A percentile compares a stretch with the other conserved stretches of the same genome.
Conservation (phyloP, 2,113 vertebrate species). For the Silurus glanis region DNA sequence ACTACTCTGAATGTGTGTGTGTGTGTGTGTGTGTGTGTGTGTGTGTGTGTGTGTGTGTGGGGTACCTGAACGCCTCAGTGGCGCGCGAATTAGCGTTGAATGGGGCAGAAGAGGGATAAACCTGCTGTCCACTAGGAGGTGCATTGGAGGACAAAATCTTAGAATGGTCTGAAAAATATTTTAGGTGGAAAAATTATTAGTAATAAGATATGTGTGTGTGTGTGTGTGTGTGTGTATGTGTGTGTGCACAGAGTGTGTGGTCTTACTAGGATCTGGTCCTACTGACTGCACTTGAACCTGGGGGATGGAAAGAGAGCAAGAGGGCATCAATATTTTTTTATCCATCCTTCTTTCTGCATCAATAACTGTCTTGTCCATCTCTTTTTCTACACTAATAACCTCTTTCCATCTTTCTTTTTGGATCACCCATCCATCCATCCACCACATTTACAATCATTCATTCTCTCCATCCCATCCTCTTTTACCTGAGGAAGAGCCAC, state of each 20-base stretch:
- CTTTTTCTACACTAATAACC: no score
- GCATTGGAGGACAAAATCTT: slow-evolving; percentile 81
- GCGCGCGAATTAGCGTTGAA: slow-evolving; percentile 75
- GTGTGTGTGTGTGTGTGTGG: neutral
- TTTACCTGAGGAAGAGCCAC: slow-evolving; percentile 69
- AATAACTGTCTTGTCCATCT: no score
- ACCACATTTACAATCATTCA: no score
- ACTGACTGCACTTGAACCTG: slow-evolving; percentile 83
- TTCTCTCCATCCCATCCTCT: no score
- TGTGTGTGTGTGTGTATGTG: neutral
- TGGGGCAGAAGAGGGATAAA: slow-evolving; percentile 79
- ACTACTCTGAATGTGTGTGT: neutral
- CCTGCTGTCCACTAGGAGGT: slow-evolving; percentile 75
- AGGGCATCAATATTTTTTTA: neutral
- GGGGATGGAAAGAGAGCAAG: neutral
- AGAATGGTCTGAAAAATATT: slow-evolving; percentile 74
- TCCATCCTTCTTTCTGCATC: neutral
- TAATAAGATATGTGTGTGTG: neutral
- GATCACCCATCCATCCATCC: no score
- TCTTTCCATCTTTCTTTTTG: no score
- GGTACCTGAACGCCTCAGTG: slow-evolving; percentile 84
- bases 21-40: neutral
- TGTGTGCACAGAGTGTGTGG: neutral
- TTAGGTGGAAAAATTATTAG: slow-evolving; percentile 10
- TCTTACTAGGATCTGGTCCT: slow-evolving; percentile 78